Conservation (phyloP, 2,797 vertebrate genomes). For the Sebastes oblongus region DNA sequence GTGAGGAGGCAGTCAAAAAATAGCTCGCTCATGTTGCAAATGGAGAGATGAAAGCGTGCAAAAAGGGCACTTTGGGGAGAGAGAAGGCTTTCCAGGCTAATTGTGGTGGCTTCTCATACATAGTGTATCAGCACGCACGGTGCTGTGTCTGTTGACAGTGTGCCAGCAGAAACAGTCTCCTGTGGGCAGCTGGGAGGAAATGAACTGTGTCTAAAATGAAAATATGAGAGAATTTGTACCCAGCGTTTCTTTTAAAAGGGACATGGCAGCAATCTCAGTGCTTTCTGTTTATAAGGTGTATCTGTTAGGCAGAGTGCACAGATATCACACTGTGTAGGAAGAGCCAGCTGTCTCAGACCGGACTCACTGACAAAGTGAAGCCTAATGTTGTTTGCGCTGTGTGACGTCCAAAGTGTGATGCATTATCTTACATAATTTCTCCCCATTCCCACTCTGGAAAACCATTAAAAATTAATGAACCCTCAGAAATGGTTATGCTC, state of each 20-base stretch:
- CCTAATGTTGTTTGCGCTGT: conserved; percentile 26
- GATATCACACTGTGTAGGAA: neutral
- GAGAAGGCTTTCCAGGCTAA: conserved; percentile 55
- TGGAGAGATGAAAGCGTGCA: conserved; percentile 47
- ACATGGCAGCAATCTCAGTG: neutral
- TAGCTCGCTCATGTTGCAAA: conserved; percentile 48
- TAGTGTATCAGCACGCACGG: conserved; percentile 37
- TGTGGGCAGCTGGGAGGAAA: conserved; percentile 60
- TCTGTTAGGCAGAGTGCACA: neutral
- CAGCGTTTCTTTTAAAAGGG: neutral
- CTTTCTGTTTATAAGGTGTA: neutral
- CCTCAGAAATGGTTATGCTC: conserved; percentile 41
- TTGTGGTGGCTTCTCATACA: conserved; percentile 58
- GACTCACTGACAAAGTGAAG: neutral
- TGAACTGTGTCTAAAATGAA: conserved; percentile 46
- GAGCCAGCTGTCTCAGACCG: neutral
- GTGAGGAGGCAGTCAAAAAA: conserved; percentile 52
- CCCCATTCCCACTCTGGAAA: conserved; percentile 44
- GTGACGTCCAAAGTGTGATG: conserved; percentile 27
- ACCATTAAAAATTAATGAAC: conserved; percentile 65
- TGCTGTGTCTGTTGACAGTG: conserved; percentile 29
- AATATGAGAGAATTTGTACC: conserved; percentile 26
- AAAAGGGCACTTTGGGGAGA: conserved; percentile 40
- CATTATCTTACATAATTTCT: conserved; percentile 54
- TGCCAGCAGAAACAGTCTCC: conserved; percentile 49